Evolutionary conservation across 2,797 vertebrate species (phyloP), one percentile per base, ranked within the genome.

Genomic region (Acanthopagrus latus): DNA sequence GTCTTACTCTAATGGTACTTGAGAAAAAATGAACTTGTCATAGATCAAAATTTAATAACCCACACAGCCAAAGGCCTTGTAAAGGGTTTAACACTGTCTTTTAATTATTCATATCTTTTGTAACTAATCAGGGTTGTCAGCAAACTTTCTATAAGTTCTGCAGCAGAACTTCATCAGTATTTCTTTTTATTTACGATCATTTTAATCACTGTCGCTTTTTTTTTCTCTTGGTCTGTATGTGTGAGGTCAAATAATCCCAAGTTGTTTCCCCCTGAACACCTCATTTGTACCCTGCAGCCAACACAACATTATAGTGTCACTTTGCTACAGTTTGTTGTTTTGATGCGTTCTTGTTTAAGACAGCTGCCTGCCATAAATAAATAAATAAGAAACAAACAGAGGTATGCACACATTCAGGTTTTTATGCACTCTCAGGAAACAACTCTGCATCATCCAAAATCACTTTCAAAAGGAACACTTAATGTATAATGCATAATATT

Each of bases 231-330:
- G 10, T 71, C 13, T 56, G 23, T 72, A 70, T 77, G 81, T 74
- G 47, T 43, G 78, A 83, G 76, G 76, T 47, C 47, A 77, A 69
- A 87, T 83, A 56, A 78, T 70, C 68, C 64, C 21, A 62, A 82
- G 48, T 23, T 59, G 63, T 58, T 78, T 3, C 52, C 27, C 64
- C 20, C 18, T 8, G 74, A 80, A 86, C 59, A 54, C 48, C 60
- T 83, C 5, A 29, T 80, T 78, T 74, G 50, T 71, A 60, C 54
- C 54, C 72, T 44, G 68, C 58, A 75, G 56, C 50, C 14, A 41
- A 64, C 54, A 48, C 57, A 57, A 56, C 8, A 44, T 64, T 57
- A 51, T 64, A 33, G 43, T 57, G 47, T 71, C 5, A 64, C 65
- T 70, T 41, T 54, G 55, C 38, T 64, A 38, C 46, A 65, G 50